phyloP scores from a whole-genome alignment of 2,797 vertebrate genomes.

The Mallotus villosus region DNA sequence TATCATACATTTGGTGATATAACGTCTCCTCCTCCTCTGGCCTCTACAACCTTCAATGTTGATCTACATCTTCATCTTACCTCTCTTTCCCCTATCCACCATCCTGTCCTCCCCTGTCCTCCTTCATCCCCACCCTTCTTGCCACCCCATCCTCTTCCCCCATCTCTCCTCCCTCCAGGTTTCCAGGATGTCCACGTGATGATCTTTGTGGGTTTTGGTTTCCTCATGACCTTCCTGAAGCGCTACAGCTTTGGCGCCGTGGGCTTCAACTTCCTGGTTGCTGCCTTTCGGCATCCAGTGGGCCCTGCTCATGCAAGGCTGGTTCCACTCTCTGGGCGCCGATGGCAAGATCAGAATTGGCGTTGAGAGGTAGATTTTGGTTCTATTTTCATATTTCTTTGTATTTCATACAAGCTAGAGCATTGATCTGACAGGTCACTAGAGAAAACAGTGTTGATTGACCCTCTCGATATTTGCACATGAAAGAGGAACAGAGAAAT shows the following conservation, averaged over 20 bases:
- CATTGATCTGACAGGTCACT: too few relatives aligned
- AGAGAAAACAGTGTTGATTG: too few relatives aligned
- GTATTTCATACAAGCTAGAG: background rate
- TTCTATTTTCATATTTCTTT: background rate
- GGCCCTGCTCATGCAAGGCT: constrained; percentile 96
- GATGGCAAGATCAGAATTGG: constrained; percentile 84
- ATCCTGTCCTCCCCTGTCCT: background rate
- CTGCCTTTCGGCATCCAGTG: constrained; percentile 95
- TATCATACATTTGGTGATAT: too few relatives aligned
- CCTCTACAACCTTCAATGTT: background rate
- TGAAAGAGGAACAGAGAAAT: too few relatives aligned
- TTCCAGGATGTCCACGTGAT: constrained; percentile 98
- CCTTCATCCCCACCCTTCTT: background rate
- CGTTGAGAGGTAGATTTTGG: constrained; percentile 80
- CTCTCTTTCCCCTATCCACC: background rate
- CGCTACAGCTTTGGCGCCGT: constrained; percentile 89
- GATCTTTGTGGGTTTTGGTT: constrained; percentile 97
- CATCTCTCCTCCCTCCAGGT: constrained; percentile 65
- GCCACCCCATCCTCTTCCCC: too few relatives aligned
- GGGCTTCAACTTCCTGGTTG: constrained; percentile 94
- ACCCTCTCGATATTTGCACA: too few relatives aligned
- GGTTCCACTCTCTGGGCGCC: constrained; percentile 81
- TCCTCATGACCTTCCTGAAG: constrained; percentile 96
- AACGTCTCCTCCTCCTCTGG: background rate
- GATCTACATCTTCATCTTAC: background rate